Base-by-base conservation (phyloP, 2,113 vertebrate species). In the Forbesichthys papilliferus region DNA sequence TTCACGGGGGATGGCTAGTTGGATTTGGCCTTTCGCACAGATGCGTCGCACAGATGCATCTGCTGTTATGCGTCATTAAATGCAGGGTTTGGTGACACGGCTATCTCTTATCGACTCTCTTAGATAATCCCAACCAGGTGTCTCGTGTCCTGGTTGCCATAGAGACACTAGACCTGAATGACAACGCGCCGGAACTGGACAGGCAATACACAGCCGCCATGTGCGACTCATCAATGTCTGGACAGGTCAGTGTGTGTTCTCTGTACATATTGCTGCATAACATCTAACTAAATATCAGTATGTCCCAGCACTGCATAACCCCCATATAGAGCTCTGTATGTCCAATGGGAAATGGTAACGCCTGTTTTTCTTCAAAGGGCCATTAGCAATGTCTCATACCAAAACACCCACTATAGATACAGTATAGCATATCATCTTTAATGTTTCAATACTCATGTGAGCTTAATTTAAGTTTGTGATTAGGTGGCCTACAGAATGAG, bases 61-160 rank as follows among this genome's bases (percentile, higher is more conserved):
- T 48, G 16, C 48, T 10, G 34, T 33, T 16, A 9, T 34, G 14
- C 20, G 16, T 64, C 4, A 80, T 48, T 12, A n/a, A 73, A 62
- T 27, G 54, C 56, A 73, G 11, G 34, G 11, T 69, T 42, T 42
- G 56, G 16, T 84, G 48, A 81, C 42, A 16, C 72, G 11, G 13
- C 64, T 67, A 36, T 82, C 27, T 84, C 58, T 74, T 18, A 18
- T 70, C 36, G 64, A 11, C 67, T 75, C 59, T 77, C 82, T 80
- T 91, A 97, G 96, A 96, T 86, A 96, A 94, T 84, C 95, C 95
- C 53, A 92, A 92, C 68, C 94, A 95, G 81, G 92, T 93, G 68
- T 95, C 95, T 83, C 92, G 90, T 2, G 94, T 94, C 53, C 85
- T 93, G 68, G 92, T 96, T 65, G 88, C 93, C 61, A 80, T 97